These are phyloP conservation scores for Nebria salina DNA, from an alignment of 2,888 invertebrate species.

Conservation along the genomic window DNA sequence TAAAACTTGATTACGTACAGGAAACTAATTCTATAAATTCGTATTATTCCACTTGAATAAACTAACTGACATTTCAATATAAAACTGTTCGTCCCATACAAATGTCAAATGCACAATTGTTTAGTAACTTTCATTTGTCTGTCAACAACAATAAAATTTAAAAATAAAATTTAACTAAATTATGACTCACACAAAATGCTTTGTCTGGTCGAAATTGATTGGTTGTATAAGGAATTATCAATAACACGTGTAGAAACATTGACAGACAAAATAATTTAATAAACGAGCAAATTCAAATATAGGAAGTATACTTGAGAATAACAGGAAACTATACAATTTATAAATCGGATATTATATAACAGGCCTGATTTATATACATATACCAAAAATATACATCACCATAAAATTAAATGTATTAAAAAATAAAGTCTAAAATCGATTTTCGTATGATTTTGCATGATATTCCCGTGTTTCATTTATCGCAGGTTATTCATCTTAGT, in stretches of 20 bases:
- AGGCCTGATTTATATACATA: no score
- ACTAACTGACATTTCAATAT: constrained; percentile 4
- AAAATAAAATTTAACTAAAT: constrained; percentile 2
- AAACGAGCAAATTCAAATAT: neutral
- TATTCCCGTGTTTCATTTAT: no score
- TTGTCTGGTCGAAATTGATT: neutral
- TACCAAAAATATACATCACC: no score
- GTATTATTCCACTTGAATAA: neutral
- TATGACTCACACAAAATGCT: constrained; percentile 5
- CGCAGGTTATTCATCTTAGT: neutral
- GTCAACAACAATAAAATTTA: constrained; percentile 11
- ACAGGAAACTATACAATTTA: neutral
- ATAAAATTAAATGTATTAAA: no score
- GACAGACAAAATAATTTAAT: neutral
- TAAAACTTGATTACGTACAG: no score
- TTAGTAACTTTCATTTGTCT: constrained; percentile 10
- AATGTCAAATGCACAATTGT: constrained; percentile 7
- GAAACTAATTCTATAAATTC: neutral
- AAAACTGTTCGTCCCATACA: neutral
- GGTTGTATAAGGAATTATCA: neutral
- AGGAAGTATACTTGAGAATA: neutral
- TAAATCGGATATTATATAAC: no score
- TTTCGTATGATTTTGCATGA: no score
- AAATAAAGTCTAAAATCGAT: no score
- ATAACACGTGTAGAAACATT: no score